Evolutionary conservation across 2,797 vertebrate genomes (phyloP).

Genomic region (Macrochelys suwanniensis): DNA sequence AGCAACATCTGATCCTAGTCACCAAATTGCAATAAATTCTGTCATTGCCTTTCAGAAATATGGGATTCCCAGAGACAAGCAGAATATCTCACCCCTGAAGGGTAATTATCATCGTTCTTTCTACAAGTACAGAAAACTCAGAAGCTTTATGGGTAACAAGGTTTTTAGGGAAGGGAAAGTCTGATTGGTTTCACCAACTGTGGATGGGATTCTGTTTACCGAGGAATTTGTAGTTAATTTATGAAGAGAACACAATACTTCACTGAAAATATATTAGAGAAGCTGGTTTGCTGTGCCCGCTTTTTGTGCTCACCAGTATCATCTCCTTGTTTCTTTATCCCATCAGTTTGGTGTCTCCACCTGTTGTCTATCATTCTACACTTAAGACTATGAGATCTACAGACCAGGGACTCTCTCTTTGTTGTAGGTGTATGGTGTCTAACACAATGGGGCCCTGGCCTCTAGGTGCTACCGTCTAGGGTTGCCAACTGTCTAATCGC

Average conservation of each 20-base stretch:
- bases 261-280: background rate
- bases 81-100: conserved; percentile 9
- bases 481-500: too few species aligned
- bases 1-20: background rate
- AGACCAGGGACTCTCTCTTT: background rate
- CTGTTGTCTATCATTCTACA: background rate
- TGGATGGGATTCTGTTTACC: background rate
- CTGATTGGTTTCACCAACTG: background rate
- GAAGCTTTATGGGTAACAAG: background rate
- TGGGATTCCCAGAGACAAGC: background rate
- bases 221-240: conserved; percentile 15
- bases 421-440: fast-evolving
- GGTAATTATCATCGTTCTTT: background rate
- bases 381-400: fast-evolving
- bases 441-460: background rate
- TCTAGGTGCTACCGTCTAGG: background rate
- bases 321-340: background rate
- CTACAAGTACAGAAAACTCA: background rate
- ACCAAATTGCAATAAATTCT: background rate
- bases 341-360: background rate
- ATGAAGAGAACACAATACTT: background rate
- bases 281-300: background rate
- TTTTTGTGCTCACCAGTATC: background rate
- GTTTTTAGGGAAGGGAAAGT: background rate
- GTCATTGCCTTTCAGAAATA: conserved; percentile 1